phyloP scores from a whole-genome alignment of 1,140 invertebrate species.

The Lineus longissimus region DNA sequence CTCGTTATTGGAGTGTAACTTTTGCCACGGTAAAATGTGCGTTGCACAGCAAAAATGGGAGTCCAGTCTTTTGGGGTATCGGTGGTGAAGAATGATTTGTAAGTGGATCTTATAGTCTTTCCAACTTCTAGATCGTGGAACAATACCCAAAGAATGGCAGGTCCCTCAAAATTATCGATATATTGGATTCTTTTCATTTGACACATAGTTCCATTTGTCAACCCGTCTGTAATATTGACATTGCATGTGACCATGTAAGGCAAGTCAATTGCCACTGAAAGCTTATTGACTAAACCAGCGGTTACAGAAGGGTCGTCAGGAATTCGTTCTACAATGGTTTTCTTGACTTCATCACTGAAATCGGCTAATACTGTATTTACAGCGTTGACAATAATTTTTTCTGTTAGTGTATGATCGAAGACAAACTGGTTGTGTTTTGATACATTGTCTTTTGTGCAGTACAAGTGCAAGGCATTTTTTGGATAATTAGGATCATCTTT shows the following conservation, averaged over 20 bases:
- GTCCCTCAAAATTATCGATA: neutral
- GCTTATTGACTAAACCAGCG: neutral
- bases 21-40: neutral
- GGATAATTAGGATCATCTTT: neutral
- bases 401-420: neutral
- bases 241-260: constrained; percentile 15
- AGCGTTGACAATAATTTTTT: neutral
- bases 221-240: constrained; percentile 10
- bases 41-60: neutral
- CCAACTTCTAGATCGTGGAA: neutral
- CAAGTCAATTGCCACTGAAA: constrained; percentile 10
- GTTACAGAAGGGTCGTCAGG: neutral
- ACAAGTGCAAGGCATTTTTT: constrained; percentile 10
- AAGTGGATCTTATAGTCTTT: neutral
- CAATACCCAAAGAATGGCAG: neutral
- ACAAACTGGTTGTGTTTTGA: constrained; percentile 9
- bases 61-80: neutral
- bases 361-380: neutral
- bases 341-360: constrained; percentile 4
- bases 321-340: neutral
- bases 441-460: constrained; percentile 15
- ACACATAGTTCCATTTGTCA: constrained; percentile 16
- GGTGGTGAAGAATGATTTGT: neutral
- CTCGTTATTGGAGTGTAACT: neutral
- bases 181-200: constrained; percentile 12